phyloP scores from a whole-genome alignment of 2,113 vertebrate species.

The Garra rufa region DNA sequence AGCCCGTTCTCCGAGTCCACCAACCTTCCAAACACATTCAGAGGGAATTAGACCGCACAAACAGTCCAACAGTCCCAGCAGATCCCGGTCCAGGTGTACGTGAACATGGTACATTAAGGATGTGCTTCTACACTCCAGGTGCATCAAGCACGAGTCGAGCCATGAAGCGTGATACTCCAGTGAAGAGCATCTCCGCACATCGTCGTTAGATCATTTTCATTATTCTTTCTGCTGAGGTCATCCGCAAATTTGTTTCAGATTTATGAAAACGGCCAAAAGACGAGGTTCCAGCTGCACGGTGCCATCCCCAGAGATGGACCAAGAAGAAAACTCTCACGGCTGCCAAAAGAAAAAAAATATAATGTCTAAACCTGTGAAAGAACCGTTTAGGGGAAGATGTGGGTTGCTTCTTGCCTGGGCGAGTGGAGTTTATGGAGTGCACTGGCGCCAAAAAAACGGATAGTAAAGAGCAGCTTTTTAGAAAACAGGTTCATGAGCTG shows the following conservation, averaged over 20 bases:
- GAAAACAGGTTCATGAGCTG: conserved; percentile 52
- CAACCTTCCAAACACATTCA: conserved; percentile 20
- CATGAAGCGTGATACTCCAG: not conserved
- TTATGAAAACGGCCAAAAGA: conserved; percentile 39
- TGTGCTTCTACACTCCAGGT: conserved; percentile 26
- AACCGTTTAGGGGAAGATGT: conserved; percentile 4
- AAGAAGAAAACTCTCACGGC: not conserved
- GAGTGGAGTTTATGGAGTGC: conserved; percentile 54
- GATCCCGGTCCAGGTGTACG: not conserved
- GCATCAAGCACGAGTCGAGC: not conserved
- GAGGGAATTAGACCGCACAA: conserved; percentile 1
- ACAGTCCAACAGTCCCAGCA: not conserved
- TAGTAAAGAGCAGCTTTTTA: conserved; percentile 52
- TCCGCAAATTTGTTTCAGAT: conserved; percentile 26
- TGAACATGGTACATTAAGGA: conserved; percentile 31
- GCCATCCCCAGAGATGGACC: not conserved
- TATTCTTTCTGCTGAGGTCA: conserved; percentile 33
- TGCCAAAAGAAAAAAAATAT: not conserved
- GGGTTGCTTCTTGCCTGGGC: conserved; percentile 4
- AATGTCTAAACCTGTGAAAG: conserved; percentile 10
- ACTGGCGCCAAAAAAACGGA: conserved; percentile 22
- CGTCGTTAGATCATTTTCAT: conserved; percentile 8
- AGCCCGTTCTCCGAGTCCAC: not conserved
- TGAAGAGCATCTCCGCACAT: conserved; percentile 13
- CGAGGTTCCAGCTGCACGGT: conserved; percentile 31